Evolutionary conservation across 2,797 vertebrate genomes (phyloP), one percentile per base, ranked within the genome.

Genomic region (Scolopax bukidnonensis): DNA sequence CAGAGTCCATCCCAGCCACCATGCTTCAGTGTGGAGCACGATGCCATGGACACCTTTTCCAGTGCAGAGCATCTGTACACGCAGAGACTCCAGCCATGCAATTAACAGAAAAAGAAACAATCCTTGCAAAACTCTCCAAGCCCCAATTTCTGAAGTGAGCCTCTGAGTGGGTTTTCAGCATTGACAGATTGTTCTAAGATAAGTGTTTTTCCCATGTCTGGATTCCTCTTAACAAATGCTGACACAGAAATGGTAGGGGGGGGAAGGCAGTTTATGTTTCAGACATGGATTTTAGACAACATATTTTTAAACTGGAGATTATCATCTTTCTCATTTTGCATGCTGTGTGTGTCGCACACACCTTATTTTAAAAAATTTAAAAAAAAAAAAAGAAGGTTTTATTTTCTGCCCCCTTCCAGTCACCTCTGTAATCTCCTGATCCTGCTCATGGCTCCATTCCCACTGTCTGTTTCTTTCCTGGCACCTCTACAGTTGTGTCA

Each of bases 11-110:
- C 24, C 6, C 24, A 15, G 30, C 11, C 18, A 4, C 48, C 1
- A 2, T 10, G 6, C 67, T 15, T 41, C 11, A 4, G 45, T 9
- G 6, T 5, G 2, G 16, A 56, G 18, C 3, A 1, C 0, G 12
- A 30, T 3, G 8, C 54, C 40, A 56, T 19, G 4, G 1, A 24
- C 4, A 12, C 61, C 74, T 24, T 5, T 11, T 16, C n/a, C 20
- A 4, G 41, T 6, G 16, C 2, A 1, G 47, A 43, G 21, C 32
- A 14, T 20, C 38, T 5, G 16, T 12, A 16, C 1, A 0, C 5
- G 24, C 28, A 43, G 43, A 48, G 40, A 18, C 3, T 3, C n/a
- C 19, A 16, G 64, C n/a, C 27, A 17, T 5, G 14, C 3, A n/a
- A 16, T 20, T 7, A 24, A 20, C 0, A 1, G 25, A 5, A 20